Evolutionary conservation across 2,113 vertebrate genomes (phyloP).

Genomic region (Cathartes aura): DNA sequence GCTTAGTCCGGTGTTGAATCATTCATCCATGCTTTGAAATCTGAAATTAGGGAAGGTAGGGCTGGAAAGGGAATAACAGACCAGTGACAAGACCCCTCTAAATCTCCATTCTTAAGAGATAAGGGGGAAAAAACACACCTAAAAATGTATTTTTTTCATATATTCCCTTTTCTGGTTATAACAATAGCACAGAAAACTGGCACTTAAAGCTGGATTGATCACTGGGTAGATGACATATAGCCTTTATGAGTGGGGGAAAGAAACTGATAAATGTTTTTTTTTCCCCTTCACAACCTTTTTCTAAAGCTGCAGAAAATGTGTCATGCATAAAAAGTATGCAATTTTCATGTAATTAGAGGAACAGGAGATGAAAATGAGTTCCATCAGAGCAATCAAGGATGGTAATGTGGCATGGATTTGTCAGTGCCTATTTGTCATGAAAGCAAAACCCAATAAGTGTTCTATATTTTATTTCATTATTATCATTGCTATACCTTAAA

Average conservation of each 20-base stretch:
- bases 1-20: background rate
- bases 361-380: constrained; percentile 84
- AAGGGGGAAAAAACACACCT: background rate
- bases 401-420: constrained; percentile 81
- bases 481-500: background rate
- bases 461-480: constrained; percentile 72
- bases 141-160: constrained; percentile 30
- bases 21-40: constrained; percentile 12
- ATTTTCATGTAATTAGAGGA: constrained; percentile 86
- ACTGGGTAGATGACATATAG: constrained; percentile 70
- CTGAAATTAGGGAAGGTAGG: background rate
- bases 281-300: constrained; percentile 76
- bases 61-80: background rate
- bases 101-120: constrained; percentile 39
- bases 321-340: constrained; percentile 84
- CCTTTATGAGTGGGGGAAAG: constrained; percentile 55
- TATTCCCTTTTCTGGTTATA: constrained; percentile 63
- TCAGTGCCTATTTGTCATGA: constrained; percentile 80
- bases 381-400: constrained; percentile 84
- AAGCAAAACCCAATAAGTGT: constrained; percentile 76
- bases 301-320: constrained; percentile 81
- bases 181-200: constrained; percentile 66
- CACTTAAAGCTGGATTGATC: constrained; percentile 74
- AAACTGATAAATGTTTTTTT: constrained; percentile 73
- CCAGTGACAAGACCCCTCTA: background rate